Conservation (phyloP, 2,113 vertebrate species). For the Prinia subflava region DNA sequence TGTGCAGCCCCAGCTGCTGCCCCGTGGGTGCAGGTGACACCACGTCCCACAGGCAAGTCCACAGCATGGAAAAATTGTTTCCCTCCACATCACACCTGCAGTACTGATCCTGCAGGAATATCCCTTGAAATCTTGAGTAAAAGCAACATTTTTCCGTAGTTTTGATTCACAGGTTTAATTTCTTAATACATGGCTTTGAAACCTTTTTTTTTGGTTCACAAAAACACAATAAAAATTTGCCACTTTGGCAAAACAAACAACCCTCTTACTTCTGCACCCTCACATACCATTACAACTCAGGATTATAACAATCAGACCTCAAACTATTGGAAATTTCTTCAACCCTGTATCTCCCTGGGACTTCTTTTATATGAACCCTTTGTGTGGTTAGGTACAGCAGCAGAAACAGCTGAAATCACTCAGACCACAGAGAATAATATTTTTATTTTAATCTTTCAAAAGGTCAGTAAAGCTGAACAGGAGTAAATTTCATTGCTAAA, state of each 20-base stretch:
- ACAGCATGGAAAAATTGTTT: neutral
- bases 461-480: constrained; percentile 69
- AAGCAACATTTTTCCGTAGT: neutral
- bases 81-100: neutral
- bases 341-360: neutral
- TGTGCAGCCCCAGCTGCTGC: neutral
- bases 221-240: neutral
- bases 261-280: neutral
- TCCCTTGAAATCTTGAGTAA: neutral
- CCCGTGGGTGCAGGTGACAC: fast-evolving
- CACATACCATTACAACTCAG: neutral
- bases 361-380: constrained; percentile 44
- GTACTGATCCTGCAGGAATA: neutral
- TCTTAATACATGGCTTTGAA: neutral
- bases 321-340: constrained; percentile 24
- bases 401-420: constrained; percentile 41
- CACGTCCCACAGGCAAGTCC: fast-evolving
- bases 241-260: neutral
- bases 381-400: constrained; percentile 16
- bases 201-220: neutral
- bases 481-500: constrained; percentile 63
- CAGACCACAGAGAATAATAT: constrained; percentile 51
- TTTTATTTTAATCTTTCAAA: constrained; percentile 73
- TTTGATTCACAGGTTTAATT: neutral
- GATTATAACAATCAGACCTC: neutral